Conservation (phyloP, 2,888 invertebrate genomes). For the Phaedon cochleariae region DNA sequence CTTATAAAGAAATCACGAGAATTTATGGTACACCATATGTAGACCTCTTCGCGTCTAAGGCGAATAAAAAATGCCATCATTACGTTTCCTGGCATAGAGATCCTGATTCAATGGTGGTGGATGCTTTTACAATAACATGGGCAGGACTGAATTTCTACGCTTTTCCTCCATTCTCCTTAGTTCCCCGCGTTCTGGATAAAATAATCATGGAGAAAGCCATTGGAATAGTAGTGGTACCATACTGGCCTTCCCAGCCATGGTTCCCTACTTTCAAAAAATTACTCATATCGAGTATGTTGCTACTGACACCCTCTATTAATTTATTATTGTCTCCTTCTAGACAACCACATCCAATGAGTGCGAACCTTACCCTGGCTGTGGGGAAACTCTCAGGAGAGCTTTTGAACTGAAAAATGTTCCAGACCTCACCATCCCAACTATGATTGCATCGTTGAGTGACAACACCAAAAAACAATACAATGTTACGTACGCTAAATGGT, state of each 20-base stretch:
- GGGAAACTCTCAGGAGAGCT: background rate
- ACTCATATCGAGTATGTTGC: background rate
- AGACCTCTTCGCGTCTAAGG: background rate
- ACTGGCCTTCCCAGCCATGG: background rate
- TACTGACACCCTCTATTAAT: too few species aligned
- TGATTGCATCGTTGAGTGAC: background rate
- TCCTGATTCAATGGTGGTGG: background rate
- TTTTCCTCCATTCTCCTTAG: background rate
- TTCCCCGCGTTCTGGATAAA: background rate
- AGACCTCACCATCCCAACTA: background rate
- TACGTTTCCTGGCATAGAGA: background rate
- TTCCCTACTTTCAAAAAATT: background rate
- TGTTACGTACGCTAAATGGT: background rate
- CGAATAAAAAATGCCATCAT: background rate
- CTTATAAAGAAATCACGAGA: too few species aligned
- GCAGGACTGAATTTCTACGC: background rate
- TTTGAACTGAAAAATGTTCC: background rate
- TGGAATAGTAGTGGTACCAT: background rate
- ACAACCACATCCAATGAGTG: too few species aligned
- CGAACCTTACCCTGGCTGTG: too few species aligned
- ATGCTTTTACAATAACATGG: background rate
- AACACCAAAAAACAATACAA: slow-evolving; percentile 7
- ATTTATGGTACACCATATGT: background rate
- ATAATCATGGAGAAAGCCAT: background rate
- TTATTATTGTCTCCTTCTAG: too few species aligned